Conservation (phyloP, 2,888 invertebrate species). For the Chymomyza fuscimana region DNA sequence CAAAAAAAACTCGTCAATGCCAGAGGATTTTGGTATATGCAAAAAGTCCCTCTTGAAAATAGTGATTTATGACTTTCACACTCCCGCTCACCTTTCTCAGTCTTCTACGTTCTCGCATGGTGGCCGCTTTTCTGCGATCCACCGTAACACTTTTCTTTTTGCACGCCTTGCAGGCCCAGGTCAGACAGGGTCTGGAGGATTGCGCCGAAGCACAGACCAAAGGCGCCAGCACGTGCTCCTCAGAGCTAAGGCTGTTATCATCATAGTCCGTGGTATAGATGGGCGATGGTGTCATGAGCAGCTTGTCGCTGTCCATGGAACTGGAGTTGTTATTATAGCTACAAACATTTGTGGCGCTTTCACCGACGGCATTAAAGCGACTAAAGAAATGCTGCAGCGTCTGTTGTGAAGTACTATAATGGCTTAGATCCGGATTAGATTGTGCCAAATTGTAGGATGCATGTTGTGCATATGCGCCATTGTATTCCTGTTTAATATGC, state of each 20-base stretch:
- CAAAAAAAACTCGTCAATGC: too few species aligned
- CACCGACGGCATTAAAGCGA: conserved; percentile 73
- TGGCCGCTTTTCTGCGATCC: conserved; percentile 98
- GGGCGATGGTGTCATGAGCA: conserved; percentile 73
- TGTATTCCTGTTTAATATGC: conserved; percentile 64
- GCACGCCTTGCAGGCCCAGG: conserved; percentile 99
- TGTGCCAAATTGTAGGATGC: neutral
- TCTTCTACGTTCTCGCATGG: conserved; percentile 94
- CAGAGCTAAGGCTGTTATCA: conserved; percentile 79
- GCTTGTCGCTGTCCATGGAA: conserved; percentile 50
- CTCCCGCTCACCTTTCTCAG: conserved; percentile 88
- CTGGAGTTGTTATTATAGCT: conserved; percentile 46
- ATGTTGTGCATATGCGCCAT: conserved; percentile 35
- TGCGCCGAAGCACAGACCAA: conserved; percentile 80
- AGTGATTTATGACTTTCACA: too few species aligned
- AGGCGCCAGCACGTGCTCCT: conserved; percentile 80
- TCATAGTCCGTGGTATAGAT: conserved; percentile 78
- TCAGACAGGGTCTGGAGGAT: conserved; percentile 87
- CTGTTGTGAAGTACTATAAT: conserved; percentile 56
- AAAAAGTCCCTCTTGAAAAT: neutral
- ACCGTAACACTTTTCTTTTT: conserved; percentile 97
- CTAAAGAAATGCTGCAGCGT: conserved; percentile 72
- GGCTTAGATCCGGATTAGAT: conserved; percentile 19
- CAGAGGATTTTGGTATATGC: too few species aligned
- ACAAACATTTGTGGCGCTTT: conserved; percentile 39